Conservation (phyloP, 2,113 vertebrate species). For the Taxidea taxus region DNA sequence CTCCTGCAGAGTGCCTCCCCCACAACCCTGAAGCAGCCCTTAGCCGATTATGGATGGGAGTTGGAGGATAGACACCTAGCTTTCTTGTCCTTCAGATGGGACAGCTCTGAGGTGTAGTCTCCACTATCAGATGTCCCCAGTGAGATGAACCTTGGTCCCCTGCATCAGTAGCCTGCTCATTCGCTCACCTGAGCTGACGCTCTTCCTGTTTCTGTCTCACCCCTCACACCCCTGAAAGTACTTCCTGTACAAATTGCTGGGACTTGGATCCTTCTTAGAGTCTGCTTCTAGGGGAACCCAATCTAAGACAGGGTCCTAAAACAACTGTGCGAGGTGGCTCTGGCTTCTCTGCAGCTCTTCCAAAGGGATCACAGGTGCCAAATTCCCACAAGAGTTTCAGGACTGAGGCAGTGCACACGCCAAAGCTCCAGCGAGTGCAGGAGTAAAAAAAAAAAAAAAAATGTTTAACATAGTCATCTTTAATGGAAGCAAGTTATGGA, state of each 20-base stretch:
- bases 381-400: background rate
- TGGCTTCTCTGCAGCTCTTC: background rate
- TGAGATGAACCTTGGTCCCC: background rate
- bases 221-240: background rate
- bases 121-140: background rate
- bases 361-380: background rate
- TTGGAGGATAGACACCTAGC: background rate
- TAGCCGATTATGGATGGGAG: background rate
- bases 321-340: background rate
- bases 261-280: background rate
- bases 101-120: background rate
- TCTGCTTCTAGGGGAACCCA: background rate
- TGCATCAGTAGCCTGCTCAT: background rate
- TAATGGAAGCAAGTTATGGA: constrained; percentile 45
- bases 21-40: background rate
- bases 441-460: constrained; percentile 9
- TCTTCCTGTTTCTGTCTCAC: background rate
- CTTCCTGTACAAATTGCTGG: background rate
- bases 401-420: background rate
- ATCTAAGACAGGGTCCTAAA: background rate
- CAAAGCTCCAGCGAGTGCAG: background rate
- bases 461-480: background rate
- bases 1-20: background rate
- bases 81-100: background rate
- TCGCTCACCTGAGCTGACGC: background rate